Conservation (phyloP, 2,888 invertebrate genomes). For the Agrotis segetum region DNA sequence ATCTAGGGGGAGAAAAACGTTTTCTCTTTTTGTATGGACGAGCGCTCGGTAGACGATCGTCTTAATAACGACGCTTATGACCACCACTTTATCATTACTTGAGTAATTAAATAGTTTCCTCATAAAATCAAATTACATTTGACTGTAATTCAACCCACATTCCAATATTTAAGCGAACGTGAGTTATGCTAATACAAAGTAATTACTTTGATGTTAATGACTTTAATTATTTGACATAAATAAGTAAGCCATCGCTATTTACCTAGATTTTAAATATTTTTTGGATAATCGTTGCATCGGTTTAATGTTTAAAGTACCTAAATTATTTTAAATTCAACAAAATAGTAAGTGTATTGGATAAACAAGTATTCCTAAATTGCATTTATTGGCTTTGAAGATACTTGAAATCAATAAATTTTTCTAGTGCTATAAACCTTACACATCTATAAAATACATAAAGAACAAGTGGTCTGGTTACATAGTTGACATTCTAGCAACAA, state of each 20-base stretch:
- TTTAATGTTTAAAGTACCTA: not conserved
- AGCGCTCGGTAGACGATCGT: no score
- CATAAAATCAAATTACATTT: constrained; percentile 25
- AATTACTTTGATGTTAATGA: constrained; percentile 17
- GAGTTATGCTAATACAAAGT: constrained; percentile 34
- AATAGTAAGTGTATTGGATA: not conserved
- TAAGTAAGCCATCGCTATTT: constrained; percentile 2
- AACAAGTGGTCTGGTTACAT: not conserved
- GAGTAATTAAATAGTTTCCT: constrained; percentile 4
- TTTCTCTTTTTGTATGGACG: no score
- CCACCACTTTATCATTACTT: no score
- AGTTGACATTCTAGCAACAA: not conserved
- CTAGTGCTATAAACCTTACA: not conserved
- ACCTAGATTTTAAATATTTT: constrained; percentile 21
- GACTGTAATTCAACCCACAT: constrained; percentile 21
- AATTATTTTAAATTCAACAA: not conserved
- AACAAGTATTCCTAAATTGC: not conserved
- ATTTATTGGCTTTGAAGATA: constrained; percentile 1
- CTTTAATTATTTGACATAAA: constrained; percentile 45
- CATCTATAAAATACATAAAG: constrained; percentile 18
- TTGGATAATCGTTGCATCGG: constrained; percentile 9
- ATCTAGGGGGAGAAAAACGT: no score
- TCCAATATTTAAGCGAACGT: constrained; percentile 18
- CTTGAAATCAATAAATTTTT: not conserved
- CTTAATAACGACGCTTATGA: not conserved